A percentile compares a stretch with the other conserved stretches of the same genome.
phyloP scores from a whole-genome alignment of 2,113 vertebrate genomes.

The Syngnathus typhle region DNA sequence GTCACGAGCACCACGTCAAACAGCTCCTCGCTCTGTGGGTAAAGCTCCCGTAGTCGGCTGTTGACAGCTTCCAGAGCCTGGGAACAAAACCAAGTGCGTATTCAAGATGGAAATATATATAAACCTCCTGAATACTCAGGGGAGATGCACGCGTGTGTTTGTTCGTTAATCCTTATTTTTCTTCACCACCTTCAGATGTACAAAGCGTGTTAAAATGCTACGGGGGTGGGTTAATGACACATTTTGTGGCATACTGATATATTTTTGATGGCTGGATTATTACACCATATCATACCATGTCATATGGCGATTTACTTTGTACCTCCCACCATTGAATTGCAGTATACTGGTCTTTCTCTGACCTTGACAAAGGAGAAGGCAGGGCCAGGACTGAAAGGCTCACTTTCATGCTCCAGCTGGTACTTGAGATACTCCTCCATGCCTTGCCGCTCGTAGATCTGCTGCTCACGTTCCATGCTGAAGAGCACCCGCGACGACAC shows the following conservation, averaged over 20 bases:
- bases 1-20: conserved; percentile 96
- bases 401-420: conserved; percentile 84
- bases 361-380: conserved; percentile 96
- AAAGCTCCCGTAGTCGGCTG: conserved; percentile 77
- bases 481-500: conserved; percentile 89
- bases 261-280: not conserved
- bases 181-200: conserved; percentile 69
- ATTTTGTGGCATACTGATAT: not conserved
- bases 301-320: not conserved
- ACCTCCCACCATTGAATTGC: no score
- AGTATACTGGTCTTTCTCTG: conserved; percentile 1
- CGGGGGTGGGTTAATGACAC: not conserved
- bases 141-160: not conserved
- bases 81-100: conserved; percentile 25
- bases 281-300: not conserved
- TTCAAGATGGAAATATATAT: not conserved
- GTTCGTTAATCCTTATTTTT: conserved; percentile 11
- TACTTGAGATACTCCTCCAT: conserved; percentile 89
- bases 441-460: conserved; percentile 80
- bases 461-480: conserved; percentile 91
- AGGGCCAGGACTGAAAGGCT: conserved; percentile 84
- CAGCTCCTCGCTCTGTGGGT: conserved; percentile 86
- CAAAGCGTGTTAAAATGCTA: not conserved
- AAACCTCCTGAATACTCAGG: not conserved
- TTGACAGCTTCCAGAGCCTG: conserved; percentile 86